Evolutionary conservation across 2,113 vertebrate genomes (phyloP), one percentile per base, ranked within the genome.

Genomic region (Thinocorus orbignyianus): DNA sequence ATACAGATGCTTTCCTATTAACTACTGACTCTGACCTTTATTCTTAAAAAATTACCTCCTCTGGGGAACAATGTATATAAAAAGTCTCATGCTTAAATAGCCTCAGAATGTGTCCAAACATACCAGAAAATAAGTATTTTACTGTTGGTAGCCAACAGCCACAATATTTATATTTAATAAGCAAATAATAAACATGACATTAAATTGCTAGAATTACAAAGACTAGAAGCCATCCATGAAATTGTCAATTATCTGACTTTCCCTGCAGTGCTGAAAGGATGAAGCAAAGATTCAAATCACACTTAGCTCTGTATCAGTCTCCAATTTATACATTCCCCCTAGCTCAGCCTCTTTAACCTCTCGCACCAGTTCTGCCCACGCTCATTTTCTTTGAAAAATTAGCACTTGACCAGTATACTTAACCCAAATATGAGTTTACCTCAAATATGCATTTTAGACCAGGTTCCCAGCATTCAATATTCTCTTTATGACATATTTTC

Each of bases 221-320:
- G 60, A 90, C 35, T 79, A 81, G 81, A 97, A 96, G 52, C 37
- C 95, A 96, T 91, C 94, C 90, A 94, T 95, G 88, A 97, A 93
- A 96, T 81, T 95, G 64, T 91, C 90, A 97, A 95, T 97, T 97
- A 92, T 86, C 71, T 92, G 83, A 74, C 73, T 93, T 48, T 90
- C 22, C 54, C 91, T 85, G 58, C 54, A 62, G 71, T 88, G 71
- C 30, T 78, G 49, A 76, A 95, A 90, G 52, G 41, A 88, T 93
- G 79, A 90, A 88, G 61, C 26, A 71, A 82, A 74, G 65, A 76
- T 93, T 94, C 49, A 73, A 76, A 92, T 88, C 70, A 81, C 58
- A 81, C 19, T 94, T 91, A 81, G 31, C 7, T 54, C 85, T 41
- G 7, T 61, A 71, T 88, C 72, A 71, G 1, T 92, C 74, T 89